Conservation (phyloP, 2,888 invertebrate species). For the Agelastica alni region DNA sequence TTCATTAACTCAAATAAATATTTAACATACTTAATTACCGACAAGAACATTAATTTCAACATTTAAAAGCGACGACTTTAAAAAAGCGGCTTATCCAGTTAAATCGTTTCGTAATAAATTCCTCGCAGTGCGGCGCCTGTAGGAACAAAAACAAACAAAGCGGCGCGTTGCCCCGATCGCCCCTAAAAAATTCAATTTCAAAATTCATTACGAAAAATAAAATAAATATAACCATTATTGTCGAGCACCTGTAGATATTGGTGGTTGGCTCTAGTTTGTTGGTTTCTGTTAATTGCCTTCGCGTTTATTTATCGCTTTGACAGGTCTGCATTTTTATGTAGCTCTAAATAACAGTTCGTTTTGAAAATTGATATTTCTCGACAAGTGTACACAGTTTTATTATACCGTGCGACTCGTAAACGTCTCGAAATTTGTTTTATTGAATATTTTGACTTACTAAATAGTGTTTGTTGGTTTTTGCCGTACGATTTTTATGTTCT, state of each 20-base stretch:
- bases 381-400: constrained; percentile 9
- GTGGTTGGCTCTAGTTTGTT: constrained; percentile 41
- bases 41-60: too few relatives aligned
- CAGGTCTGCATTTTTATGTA: constrained; percentile 44
- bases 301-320: constrained; percentile 46
- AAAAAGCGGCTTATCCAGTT: too few relatives aligned
- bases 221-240: constrained; percentile 29
- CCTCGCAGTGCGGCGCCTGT: too few relatives aligned
- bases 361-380: constrained; percentile 32
- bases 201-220: constrained; percentile 15
- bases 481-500: neutral
- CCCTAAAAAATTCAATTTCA: constrained; percentile 25
- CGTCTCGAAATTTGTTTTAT: constrained; percentile 25
- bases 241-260: constrained; percentile 33
- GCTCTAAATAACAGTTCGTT: constrained; percentile 29
- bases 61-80: too few relatives aligned
- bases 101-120: too few relatives aligned
- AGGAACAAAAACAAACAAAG: neutral
- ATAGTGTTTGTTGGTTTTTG: constrained; percentile 5
- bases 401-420: constrained; percentile 18
- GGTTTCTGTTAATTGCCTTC: constrained; percentile 48
- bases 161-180: constrained; percentile 14
- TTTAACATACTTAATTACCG: too few relatives aligned
- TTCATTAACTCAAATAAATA: too few relatives aligned
- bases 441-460: constrained; percentile 19